phyloP scores from a whole-genome alignment of 2,113 vertebrate species.

The Prionailurus viverrinus region DNA sequence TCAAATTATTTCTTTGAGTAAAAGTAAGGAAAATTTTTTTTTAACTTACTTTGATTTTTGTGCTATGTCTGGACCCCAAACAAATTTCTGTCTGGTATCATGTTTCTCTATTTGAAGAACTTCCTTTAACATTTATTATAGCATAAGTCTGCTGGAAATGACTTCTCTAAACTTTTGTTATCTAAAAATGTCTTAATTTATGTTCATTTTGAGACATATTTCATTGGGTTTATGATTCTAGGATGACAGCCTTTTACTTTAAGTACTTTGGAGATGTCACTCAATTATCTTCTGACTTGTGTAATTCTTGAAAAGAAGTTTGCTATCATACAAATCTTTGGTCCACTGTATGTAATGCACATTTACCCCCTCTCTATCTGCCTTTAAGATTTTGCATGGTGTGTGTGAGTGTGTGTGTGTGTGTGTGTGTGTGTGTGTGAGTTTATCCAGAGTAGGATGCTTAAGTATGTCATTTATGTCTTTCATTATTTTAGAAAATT shows the following conservation, averaged over 20 bases:
- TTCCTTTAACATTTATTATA: not conserved
- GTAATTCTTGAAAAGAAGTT: not conserved
- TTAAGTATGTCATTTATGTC: not conserved
- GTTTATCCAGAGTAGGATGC: not conserved
- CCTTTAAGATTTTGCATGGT: not conserved
- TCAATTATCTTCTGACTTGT: not conserved
- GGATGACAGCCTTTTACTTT: not conserved
- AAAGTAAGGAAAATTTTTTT: not conserved
- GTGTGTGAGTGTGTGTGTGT: not conserved
- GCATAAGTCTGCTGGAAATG: not conserved
- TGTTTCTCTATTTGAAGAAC: not conserved
- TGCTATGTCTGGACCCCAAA: not conserved
- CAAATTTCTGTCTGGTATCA: not conserved
- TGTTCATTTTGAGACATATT: not conserved
- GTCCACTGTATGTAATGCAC: not conserved
- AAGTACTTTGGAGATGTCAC: not conserved
- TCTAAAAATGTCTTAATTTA: not conserved
- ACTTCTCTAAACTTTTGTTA: not conserved
- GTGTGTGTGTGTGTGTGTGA: too few species aligned
- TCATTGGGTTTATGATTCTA: not conserved
- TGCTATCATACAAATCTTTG: not conserved
- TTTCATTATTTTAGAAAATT: constrained; percentile 17
- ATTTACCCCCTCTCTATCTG: not conserved
- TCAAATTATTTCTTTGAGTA: not conserved
- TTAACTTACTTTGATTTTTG: not conserved